Evolutionary conservation across 2,888 invertebrate species (phyloP).

Genomic region (Proisotoma minuta): DNA sequence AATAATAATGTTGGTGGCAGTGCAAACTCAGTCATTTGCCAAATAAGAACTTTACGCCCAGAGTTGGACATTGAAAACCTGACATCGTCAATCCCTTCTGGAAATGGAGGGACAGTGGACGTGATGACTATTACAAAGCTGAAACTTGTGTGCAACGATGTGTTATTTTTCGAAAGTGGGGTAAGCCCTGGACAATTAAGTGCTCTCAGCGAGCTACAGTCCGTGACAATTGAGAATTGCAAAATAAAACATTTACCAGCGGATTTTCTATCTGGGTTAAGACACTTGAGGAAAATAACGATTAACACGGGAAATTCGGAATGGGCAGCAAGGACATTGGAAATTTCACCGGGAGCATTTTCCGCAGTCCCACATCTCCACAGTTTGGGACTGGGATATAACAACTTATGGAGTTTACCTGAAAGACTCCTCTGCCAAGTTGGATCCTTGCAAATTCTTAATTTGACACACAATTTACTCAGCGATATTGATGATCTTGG

Average conservation of each 20-base stretch:
- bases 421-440: constrained; percentile 64
- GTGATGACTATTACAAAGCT: constrained; percentile 43
- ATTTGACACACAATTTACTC: constrained; percentile 70
- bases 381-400: constrained; percentile 72
- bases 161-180: constrained; percentile 48
- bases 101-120: constrained; percentile 14
- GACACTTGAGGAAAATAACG: constrained; percentile 62
- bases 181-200: constrained; percentile 42
- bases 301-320: constrained; percentile 72
- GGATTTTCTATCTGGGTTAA: constrained; percentile 63
- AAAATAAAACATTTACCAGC: constrained; percentile 70
- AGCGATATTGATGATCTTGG: constrained; percentile 72
- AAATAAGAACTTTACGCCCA: constrained; percentile 43
- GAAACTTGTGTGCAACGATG: constrained; percentile 48
- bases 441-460: constrained; percentile 61
- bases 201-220: constrained; percentile 53
- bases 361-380: constrained; percentile 73
- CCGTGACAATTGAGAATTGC: constrained; percentile 68
- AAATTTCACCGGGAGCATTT: constrained; percentile 68
- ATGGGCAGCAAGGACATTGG: constrained; percentile 73
- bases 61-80: constrained; percentile 45
- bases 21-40: constrained; percentile 27
- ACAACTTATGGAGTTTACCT: constrained; percentile 75
- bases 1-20: constrained; percentile 18
- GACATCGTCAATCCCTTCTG: constrained; percentile 31